Evolutionary conservation across 2,113 vertebrate species (phyloP).

Genomic region (Sakesphorus luctuosus): DNA sequence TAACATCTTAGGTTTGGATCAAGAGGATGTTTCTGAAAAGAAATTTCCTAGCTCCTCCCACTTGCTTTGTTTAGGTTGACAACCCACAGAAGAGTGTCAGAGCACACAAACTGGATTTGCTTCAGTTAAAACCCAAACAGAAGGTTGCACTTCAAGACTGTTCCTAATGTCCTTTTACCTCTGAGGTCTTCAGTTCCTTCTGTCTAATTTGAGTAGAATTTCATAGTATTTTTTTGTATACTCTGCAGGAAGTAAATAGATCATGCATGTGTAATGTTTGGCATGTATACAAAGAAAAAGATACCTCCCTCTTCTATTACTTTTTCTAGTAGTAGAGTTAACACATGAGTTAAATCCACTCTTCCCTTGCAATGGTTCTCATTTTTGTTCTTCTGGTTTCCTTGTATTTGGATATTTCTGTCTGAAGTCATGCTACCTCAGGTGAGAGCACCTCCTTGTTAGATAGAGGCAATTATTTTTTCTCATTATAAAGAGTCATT

Average conservation of each 20-base stretch:
- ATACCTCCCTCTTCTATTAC: neutral
- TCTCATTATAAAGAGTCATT: neutral
- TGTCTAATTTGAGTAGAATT: neutral
- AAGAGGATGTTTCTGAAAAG: neutral
- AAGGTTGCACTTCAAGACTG: neutral
- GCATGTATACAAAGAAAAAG: neutral
- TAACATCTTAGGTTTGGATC: neutral
- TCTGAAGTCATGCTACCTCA: neutral
- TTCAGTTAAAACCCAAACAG: neutral
- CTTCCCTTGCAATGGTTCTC: neutral
- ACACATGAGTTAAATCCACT: neutral
- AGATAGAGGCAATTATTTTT: neutral
- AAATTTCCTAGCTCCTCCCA: neutral
- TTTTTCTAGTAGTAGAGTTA: neutral
- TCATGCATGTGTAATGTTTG: neutral
- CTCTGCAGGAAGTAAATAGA: rapidly evolving
- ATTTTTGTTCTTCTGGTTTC: neutral
- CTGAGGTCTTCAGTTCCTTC: neutral
- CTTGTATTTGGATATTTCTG: neutral
- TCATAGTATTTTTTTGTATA: neutral
- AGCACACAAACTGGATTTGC: neutral
- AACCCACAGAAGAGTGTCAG: neutral
- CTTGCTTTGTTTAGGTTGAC: neutral
- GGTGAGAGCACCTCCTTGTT: neutral
- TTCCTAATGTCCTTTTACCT: neutral